Evolutionary conservation across 2,888 invertebrate species (phyloP).

Genomic region (Hirtodrosophila histrioides): DNA sequence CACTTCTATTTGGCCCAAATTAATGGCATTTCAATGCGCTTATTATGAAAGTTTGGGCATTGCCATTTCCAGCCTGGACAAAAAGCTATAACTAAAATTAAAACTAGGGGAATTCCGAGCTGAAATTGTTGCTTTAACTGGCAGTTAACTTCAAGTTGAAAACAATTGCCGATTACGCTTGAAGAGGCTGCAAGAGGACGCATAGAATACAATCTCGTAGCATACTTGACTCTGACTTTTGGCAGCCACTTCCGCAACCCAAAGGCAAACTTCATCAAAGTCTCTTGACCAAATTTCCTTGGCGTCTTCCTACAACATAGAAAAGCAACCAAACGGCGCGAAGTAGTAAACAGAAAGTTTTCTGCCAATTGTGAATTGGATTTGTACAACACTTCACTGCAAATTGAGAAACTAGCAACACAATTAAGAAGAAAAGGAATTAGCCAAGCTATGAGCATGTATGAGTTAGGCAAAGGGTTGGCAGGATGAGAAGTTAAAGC

Average conservation of each 20-base stretch:
- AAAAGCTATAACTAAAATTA: slow-evolving; percentile 6
- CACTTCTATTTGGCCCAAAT: slow-evolving; percentile 8
- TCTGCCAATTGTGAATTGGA: slow-evolving; percentile 60
- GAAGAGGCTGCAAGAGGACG: slow-evolving; percentile 1
- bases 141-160: slow-evolving; percentile 23
- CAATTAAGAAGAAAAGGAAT: slow-evolving; percentile 57
- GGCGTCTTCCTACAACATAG: background rate
- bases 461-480: too few relatives aligned
- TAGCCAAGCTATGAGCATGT: slow-evolving; percentile 25
- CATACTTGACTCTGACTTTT: slow-evolving; percentile 44
- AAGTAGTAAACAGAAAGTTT: slow-evolving; percentile 67
- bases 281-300: slow-evolving; percentile 65
- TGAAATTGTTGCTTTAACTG: slow-evolving; percentile 33
- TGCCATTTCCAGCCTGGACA: slow-evolving; percentile 32
- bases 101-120: slow-evolving; percentile 8
- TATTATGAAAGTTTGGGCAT: slow-evolving; percentile 56
- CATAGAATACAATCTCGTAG: slow-evolving; percentile 21
- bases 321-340: slow-evolving; percentile 26
- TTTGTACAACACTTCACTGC: slow-evolving; percentile 40
- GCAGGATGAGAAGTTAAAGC: too few relatives aligned
- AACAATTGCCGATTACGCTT: slow-evolving; percentile 65
- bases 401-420: slow-evolving; percentile 56
- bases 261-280: slow-evolving; percentile 61
- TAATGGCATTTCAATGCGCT: slow-evolving; percentile 56
- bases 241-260: slow-evolving; percentile 41